A percentile compares a stretch with the other conserved stretches of the same genome.
Conservation (phyloP, 2,113 vertebrate species). For the Geococcyx californianus region DNA sequence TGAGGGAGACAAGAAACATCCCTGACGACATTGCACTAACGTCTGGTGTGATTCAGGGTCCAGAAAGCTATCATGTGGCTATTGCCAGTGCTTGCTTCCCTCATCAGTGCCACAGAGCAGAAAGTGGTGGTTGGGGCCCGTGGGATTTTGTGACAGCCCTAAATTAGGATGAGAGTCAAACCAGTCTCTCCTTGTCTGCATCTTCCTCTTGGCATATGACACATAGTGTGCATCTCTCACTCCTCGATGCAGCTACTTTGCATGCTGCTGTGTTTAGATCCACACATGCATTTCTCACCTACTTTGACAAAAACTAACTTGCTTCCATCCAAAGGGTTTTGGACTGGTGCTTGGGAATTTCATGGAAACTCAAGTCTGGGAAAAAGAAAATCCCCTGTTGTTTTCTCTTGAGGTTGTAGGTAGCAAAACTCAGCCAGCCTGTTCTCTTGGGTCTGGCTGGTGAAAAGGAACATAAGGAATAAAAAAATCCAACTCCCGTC, state of each 20-base stretch:
- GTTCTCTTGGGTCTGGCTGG: background rate
- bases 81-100: background rate
- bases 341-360: background rate
- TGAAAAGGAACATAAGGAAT: background rate
- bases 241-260: background rate
- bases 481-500: background rate
- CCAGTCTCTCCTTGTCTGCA: background rate
- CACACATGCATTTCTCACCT: background rate
- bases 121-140: background rate
- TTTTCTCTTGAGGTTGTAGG: background rate
- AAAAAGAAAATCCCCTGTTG: background rate
- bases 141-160: background rate
- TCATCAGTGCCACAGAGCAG: fast-evolving
- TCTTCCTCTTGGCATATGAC: fast-evolving
- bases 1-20: background rate
- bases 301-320: background rate
- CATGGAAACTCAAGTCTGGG: background rate
- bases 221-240: fast-evolving
- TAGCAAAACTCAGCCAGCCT: background rate
- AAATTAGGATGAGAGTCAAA: background rate
- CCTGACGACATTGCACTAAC: background rate
- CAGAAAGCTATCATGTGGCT: background rate
- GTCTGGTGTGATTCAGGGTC: background rate
- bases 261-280: background rate
- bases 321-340: background rate